Percentiles rank a stretch among this genome's conserved stretches.
These are phyloP conservation scores for Pogonophryne albipinna DNA, from an alignment of 2,797 vertebrate genomes.

Conservation along the genomic window DNA sequence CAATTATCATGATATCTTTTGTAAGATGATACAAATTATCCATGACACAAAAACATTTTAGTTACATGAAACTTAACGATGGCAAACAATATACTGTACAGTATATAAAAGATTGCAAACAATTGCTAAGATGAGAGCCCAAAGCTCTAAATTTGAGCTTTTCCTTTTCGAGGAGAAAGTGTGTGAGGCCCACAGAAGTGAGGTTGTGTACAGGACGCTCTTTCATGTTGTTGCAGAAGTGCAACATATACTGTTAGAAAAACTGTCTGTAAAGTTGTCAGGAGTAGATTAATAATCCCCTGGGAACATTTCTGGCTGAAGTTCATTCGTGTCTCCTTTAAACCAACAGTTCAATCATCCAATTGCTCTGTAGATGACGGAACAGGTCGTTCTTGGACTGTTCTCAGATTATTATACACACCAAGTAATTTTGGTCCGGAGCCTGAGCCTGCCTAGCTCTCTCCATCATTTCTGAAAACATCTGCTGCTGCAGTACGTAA, in stretches of 20 bases:
- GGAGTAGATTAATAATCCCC: constrained; percentile 8
- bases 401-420: constrained; percentile 59
- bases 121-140: background rate
- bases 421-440: constrained; percentile 47
- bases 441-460: constrained; percentile 35
- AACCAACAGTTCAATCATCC: constrained; percentile 47
- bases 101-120: background rate
- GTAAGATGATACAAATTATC: background rate
- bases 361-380: constrained; percentile 58
- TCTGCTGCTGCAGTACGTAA: constrained; percentile 53
- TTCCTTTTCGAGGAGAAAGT: background rate
- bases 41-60: background rate
- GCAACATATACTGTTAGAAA: constrained; percentile 10
- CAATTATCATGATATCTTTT: background rate
- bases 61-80: constrained; percentile 12
- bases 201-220: constrained; percentile 12
- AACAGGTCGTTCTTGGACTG: constrained; percentile 63
- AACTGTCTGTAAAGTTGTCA: constrained; percentile 7
- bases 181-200: constrained; percentile 17
- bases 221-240: constrained; percentile 5
- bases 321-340: constrained; percentile 19
- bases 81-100: background rate
- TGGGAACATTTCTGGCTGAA: constrained; percentile 40
- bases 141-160: constrained; percentile 18
- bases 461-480: constrained; percentile 62